phyloP scores from a whole-genome alignment of 2,888 invertebrate species.

The Heliconius erato region DNA sequence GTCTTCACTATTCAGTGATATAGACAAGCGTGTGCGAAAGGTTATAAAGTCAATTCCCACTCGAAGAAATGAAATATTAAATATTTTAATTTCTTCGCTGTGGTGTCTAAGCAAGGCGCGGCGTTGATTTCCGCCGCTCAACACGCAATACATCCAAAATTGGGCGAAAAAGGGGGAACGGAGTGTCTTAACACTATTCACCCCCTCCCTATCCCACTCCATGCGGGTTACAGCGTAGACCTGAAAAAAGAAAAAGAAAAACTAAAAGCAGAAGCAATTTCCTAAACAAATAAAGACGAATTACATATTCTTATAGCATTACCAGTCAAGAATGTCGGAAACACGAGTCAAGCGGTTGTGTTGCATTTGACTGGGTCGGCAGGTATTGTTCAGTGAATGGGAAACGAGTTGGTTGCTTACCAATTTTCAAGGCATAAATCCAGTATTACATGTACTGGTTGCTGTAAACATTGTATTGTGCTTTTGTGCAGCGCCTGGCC shows the following conservation, averaged over 20 bases:
- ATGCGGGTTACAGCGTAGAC: no score
- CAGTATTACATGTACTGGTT: constrained; percentile 21
- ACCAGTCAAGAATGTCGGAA: constrained; percentile 9
- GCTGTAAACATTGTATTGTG: constrained; percentile 28
- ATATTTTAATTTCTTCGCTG: no score
- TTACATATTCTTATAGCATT: constrained; percentile 13
- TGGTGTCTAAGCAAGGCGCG: no score
- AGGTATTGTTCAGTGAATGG: constrained; percentile 36
- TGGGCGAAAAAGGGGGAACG: no score
- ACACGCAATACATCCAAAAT: no score
- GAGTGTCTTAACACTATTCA: no score
- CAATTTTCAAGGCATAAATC: constrained; percentile 21
- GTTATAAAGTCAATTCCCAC: no score
- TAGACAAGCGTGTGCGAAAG: no score
- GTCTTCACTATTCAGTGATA: no score
- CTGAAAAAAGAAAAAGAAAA: neutral
- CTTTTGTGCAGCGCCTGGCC: neutral
- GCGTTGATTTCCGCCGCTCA: no score
- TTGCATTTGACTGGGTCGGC: constrained; percentile 18
- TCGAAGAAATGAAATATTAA: no score
- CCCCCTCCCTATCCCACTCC: no score
- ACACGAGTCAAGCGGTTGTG: constrained; percentile 6
- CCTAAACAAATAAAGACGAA: neutral
- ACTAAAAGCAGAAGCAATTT: neutral
- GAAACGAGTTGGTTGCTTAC: constrained; percentile 34